phyloP scores from a whole-genome alignment of 2,888 invertebrate species.

The Athalia rosae region DNA sequence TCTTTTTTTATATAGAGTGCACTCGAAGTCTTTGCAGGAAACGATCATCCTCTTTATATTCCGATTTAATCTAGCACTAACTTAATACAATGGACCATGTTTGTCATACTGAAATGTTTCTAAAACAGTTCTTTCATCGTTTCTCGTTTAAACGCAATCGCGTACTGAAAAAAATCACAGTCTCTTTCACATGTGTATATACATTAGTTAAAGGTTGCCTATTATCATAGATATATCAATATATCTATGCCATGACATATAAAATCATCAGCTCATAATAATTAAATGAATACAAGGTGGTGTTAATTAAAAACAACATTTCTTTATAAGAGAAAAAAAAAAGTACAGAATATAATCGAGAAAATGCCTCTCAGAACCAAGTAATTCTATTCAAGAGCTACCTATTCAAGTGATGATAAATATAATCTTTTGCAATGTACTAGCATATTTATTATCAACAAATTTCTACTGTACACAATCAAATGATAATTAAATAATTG shows the following conservation, averaged over 20 bases:
- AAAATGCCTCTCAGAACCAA: constrained; percentile 42
- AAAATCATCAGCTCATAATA: constrained; percentile 29
- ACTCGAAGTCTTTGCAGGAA: constrained; percentile 21
- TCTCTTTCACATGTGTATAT: constrained; percentile 40
- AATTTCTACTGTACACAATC: constrained; percentile 24
- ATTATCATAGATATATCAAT: too few species aligned
- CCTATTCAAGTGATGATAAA: constrained; percentile 28
- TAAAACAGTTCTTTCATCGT: constrained; percentile 52
- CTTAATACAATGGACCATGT: constrained; percentile 67
- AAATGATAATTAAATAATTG: constrained; percentile 26
- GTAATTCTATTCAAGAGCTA: constrained; percentile 32
- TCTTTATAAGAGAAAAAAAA: neutral
- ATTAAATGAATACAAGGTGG: neutral
- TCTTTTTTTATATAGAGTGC: constrained; percentile 34
- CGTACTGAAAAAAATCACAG: constrained; percentile 34
- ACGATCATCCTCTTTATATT: constrained; percentile 43
- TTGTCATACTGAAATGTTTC: constrained; percentile 66
- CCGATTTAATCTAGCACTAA: constrained; percentile 45
- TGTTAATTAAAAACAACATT: constrained; percentile 11
- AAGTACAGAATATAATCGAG: constrained; percentile 20
- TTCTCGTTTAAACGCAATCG: constrained; percentile 31
- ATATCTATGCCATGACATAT: constrained; percentile 12
- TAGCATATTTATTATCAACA: neutral
- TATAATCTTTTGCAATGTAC: constrained; percentile 18
- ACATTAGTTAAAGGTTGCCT: constrained; percentile 31